Conservation (phyloP, 2,113 vertebrate genomes). For the Anguilla japonica region DNA sequence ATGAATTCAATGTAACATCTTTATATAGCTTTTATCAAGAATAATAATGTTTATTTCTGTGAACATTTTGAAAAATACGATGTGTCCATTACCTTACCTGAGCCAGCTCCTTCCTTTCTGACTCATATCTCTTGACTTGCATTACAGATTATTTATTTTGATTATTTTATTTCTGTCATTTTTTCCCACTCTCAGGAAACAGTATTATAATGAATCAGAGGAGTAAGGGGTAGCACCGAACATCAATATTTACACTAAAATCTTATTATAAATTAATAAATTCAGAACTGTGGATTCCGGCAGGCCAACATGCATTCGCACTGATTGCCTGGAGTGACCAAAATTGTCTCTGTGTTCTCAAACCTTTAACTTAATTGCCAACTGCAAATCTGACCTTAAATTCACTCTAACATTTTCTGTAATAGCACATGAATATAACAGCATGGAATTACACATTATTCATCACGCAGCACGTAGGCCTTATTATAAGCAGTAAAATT, state of each 20-base stretch:
- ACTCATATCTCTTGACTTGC: too few relatives aligned
- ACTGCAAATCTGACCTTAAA: neutral
- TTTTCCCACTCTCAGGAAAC: too few relatives aligned
- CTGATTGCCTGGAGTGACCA: neutral
- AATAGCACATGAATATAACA: neutral
- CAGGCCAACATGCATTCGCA: neutral
- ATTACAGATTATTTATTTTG: too few relatives aligned
- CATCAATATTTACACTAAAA: neutral
- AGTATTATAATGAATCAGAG: neutral
- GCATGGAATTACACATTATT: neutral
- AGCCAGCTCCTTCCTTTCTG: too few relatives aligned
- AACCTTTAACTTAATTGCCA: neutral
- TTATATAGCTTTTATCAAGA: too few relatives aligned
- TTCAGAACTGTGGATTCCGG: too few relatives aligned
- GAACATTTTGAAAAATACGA: too few relatives aligned
- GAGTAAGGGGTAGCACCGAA: neutral
- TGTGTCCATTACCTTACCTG: too few relatives aligned
- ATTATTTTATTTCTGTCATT: too few relatives aligned
- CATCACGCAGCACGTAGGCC: neutral
- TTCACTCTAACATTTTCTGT: neutral
- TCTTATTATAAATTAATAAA: neutral
- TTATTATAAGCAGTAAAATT: too few relatives aligned
- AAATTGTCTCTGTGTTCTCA: neutral
- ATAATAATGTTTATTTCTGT: too few relatives aligned
- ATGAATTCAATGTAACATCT: too few relatives aligned